Evolutionary conservation across 2,888 invertebrate species (phyloP), one percentile per base, ranked within the genome.

Genomic region (Lepetodrilus schrolli): DNA sequence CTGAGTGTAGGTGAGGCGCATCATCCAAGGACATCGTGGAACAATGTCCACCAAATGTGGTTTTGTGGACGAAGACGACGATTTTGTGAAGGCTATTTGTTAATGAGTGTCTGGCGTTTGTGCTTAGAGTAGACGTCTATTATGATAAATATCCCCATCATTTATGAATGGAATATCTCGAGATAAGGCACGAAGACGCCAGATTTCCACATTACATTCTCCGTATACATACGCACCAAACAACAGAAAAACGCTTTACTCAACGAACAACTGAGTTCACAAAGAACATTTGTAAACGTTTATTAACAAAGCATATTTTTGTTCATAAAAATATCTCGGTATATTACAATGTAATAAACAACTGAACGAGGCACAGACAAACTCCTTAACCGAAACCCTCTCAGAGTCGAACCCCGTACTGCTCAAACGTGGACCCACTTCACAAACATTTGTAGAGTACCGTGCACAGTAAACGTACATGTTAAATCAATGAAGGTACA

Each of bases 291-390:
- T 23, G 30, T 58, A 34, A 58, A 58, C 34, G 58, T 58, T 58
- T 58, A 58, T 58, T 58, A 58, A 58, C 30, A 58, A 58, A 58
- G 58, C 58, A 30, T 58, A 58, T 58, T 51, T 58, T 26, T 58
- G 58, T 58, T 58, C 58, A 58, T 58, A 58, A 58, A 58, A 58
- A 58, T 58, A 58, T 58, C 58, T 58, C 30, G 17, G 58, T 30
- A 58, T 30, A 30, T 13, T 58, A 58, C 58, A 58, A 30, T 58
- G 30, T 58, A 58, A 30, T 58, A 30, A 30, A 58, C 26, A 30
- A 7, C 17, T 30, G 30, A 58, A 30, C 26, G 58, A 58, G 58
- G 58, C 58, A 58, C 58, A 58, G 26, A 48, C 20, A 7, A n/a
- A 4, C 30, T 34, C 58, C 30, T 30, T 13, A 3, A 4, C 26